Conservation (phyloP, 2,888 invertebrate species). For the Drosophila robusta region DNA sequence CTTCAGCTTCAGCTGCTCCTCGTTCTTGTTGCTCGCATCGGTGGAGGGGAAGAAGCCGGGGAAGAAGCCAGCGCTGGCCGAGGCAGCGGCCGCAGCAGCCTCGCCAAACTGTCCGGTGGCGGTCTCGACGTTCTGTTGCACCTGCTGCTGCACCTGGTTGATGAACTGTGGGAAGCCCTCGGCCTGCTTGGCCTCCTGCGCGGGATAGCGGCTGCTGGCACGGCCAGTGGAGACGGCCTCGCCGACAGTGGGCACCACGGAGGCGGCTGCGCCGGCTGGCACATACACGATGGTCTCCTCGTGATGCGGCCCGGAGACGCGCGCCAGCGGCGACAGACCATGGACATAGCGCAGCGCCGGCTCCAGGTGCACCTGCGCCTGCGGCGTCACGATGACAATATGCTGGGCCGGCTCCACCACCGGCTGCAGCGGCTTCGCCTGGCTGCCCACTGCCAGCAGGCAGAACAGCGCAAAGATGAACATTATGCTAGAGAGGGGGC, state of each 20-base stretch:
- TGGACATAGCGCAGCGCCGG: slow-evolving; percentile 81
- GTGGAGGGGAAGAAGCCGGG: slow-evolving; percentile 65
- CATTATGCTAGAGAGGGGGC: slow-evolving; percentile 55
- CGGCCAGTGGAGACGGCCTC: slow-evolving; percentile 63
- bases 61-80: slow-evolving; percentile 69
- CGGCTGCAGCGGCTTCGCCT: slow-evolving; percentile 68
- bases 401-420: slow-evolving; percentile 75
- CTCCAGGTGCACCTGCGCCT: slow-evolving; percentile 83
- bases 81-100: slow-evolving; percentile 69
- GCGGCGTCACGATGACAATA: slow-evolving; percentile 84
- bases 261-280: slow-evolving; percentile 76
- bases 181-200: slow-evolving; percentile 62
- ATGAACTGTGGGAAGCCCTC: slow-evolving; percentile 53
- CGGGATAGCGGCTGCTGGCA: slow-evolving; percentile 31
- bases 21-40: slow-evolving; percentile 29
- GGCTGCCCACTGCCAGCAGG: slow-evolving; percentile 70
- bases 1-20: slow-evolving; percentile 54
- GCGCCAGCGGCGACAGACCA: slow-evolving; percentile 82
- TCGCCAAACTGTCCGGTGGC: slow-evolving; percentile 69
- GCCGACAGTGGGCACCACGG: slow-evolving; percentile 57
- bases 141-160: slow-evolving; percentile 66
- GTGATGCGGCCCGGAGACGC: slow-evolving; percentile 77
- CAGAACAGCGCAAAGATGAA: slow-evolving; percentile 74
- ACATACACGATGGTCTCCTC: slow-evolving; percentile 84
- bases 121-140: slow-evolving; percentile 58